Base-by-base conservation (phyloP, 1,140 invertebrate species). In the Aphelinus certus region DNA sequence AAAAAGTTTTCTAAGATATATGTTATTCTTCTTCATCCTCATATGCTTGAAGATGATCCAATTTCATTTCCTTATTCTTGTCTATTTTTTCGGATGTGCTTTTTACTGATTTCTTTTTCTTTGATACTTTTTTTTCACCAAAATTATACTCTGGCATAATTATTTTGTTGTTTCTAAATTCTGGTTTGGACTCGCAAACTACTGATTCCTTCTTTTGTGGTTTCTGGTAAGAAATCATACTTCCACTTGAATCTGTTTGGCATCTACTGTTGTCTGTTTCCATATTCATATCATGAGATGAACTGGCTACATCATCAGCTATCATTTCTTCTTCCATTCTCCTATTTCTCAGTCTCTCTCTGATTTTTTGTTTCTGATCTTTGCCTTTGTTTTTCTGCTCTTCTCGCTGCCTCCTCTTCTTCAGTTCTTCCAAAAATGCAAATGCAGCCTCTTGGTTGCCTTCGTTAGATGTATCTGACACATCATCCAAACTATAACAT, bases 101-200 rank as follows among this genome's bases (percentile, higher is more conserved):
- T 70, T 83, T 83, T 81, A 87, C 88, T 77, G 81, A 85, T 66
- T 79, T 76, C 79, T 88, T 90, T 80, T 91, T 90, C 75, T 89
- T 85, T 7, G 71, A 76, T 7, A n/a, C n/a, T 53, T 61, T 71
- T 80, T 89, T 90, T 48, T 90, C 86, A n/a, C 94, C 94, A 73
- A 95, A 90, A n/a, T 94, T 89, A 88, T 94, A 94, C 82, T 95
- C 93, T 2, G 94, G 93, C 91, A 95, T 93, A 2, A 94, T 87
- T 53, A 94, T 72, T 84, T 93, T 94, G 73, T 90, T 92, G 72
- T 88, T 91, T 80, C 88, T 90, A 76, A 93, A 92, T 67, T 88
- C 82, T 7, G 90, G 82, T 80, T 89, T 91, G 55, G 9, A 45
- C 26, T 89, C 81, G 46, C 88, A 81, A 55, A 87, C 82, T 42